Conservation (phyloP, 1,140 invertebrate species). For the Drosophila kepulauana region DNA sequence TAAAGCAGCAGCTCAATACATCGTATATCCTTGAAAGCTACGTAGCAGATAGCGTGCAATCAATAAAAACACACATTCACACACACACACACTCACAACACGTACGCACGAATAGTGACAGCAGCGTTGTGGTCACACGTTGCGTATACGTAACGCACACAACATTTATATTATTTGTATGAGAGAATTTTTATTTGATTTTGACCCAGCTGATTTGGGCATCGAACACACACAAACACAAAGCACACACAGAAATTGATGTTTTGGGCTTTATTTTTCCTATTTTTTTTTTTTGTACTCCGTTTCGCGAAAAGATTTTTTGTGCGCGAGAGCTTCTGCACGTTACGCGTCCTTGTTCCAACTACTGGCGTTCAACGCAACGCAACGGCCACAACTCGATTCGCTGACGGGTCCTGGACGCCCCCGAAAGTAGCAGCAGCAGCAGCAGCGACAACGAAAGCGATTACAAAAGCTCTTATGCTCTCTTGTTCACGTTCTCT, state of each 20-base stretch:
- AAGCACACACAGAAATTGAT: conserved; percentile 23
- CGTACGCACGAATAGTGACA: conserved; percentile 11
- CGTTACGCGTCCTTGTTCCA: conserved; percentile 82
- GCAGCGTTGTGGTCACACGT: conserved; percentile 41
- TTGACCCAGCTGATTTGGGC: conserved; percentile 40
- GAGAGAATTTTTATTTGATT: conserved; percentile 23
- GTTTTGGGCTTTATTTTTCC: conserved; percentile 33
- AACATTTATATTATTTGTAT: conserved; percentile 8
- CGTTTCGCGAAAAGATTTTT: conserved; percentile 39
- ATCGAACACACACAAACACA: conserved; percentile 23
- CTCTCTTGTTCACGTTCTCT: conserved; percentile 20
- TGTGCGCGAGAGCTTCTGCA: conserved; percentile 67
- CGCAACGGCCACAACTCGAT: conserved; percentile 65
- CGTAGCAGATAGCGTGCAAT: conserved; percentile 54
- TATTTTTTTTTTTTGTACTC: conserved; percentile 18
- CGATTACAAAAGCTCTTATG: conserved; percentile 49
- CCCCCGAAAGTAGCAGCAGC: conserved; percentile 58
- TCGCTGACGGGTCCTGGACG: conserved; percentile 68
- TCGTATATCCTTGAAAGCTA: conserved; percentile 41
- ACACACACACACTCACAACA: conserved; percentile 28
- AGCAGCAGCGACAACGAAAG: conserved; percentile 7
- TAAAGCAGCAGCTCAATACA: conserved; percentile 31
- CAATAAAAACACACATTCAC: conserved; percentile 57
- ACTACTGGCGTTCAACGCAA: conserved; percentile 74
- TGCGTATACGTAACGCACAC: conserved; percentile 68